Base-by-base conservation (phyloP, 2,888 invertebrate species). In the Cephus sareptanus region DNA sequence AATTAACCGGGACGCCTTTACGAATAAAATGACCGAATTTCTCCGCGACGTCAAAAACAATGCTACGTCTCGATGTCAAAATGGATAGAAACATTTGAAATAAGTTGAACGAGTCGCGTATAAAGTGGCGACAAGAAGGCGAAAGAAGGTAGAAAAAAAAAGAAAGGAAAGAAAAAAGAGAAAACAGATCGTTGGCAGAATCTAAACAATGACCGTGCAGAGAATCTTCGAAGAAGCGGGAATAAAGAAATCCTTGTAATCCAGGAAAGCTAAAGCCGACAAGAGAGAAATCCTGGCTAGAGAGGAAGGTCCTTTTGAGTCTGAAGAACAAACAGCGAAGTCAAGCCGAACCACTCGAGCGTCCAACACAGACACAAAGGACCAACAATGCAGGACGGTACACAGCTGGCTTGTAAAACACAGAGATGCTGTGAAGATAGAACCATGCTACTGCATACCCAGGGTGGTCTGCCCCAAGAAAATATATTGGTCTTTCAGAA, bases 401-500 rank as follows among this genome's bases (percentile, higher is more conserved):
- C 84, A 87, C 90, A 90, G 90, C 89, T 90, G 90, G 86, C 88
- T 89, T 90, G 88, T 90, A 90, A 90, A 90, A 90, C 90, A 90
- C 85, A 87, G 87, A 89, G 89, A 90, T 90, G 87, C 88, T 84
- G 90, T 87, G 88, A 88, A 89, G 88, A 88, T 87, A 85, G 69
- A 77, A 69, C 77, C 75, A 30, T 77, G 79, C 82, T 83, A 85
- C 83, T 77, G 81, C 69, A 70, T 78, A 80, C 77, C 77, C 78
- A 34, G 76, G 77, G 83, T 83, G 81, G 79, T 82, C 82, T n/a
- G 74, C 33, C 34, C 34, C 23, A 23, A 6, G 74, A 74, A 74
- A 74, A 74, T 74, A 74, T 74, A 74, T 74, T 74, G 74, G 74
- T 30, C 37, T 35, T 34, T 6, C 34, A 74, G 74, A 71, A 34